These are phyloP conservation scores for Emmelina monodactyla DNA, from an alignment of 2,888 invertebrate genomes.

Conservation along the genomic window DNA sequence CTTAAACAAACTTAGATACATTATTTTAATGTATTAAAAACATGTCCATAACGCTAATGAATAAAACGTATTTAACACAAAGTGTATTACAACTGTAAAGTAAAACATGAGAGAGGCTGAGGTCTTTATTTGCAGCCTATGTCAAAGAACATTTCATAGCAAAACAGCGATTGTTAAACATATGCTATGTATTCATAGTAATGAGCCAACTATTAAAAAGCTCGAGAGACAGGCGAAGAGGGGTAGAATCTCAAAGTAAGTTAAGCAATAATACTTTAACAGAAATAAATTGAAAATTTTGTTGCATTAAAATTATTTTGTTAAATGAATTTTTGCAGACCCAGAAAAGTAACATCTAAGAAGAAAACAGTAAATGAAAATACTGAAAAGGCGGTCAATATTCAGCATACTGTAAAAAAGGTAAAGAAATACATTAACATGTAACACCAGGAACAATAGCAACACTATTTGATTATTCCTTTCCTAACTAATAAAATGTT, in stretches of 20 bases:
- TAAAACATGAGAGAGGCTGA: conserved; percentile 7
- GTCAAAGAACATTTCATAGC: conserved; percentile 9
- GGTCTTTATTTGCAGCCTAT: conserved; percentile 11
- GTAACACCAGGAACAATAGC: too few species aligned
- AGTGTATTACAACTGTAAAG: not conserved
- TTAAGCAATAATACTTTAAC: not conserved
- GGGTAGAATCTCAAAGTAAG: not conserved
- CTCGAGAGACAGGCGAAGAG: not conserved
- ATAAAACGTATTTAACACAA: not conserved
- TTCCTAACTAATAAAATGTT: not conserved
- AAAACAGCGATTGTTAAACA: conserved; percentile 9
- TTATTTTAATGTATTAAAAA: not conserved
- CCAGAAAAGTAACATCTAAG: not conserved
- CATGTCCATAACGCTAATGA: too few species aligned
- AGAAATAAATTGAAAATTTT: not conserved
- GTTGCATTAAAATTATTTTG: not conserved
- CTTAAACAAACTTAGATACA: not conserved
- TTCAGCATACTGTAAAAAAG: too few species aligned
- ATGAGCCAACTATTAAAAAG: conserved; percentile 7
- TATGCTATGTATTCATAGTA: conserved; percentile 9
- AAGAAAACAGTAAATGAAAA: too few species aligned
- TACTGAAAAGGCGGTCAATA: too few species aligned
- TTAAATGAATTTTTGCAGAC: not conserved
- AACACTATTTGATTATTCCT: not conserved
- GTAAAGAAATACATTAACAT: too few species aligned